phyloP scores from a whole-genome alignment of 1,140 invertebrate genomes.

The Pantala flavescens region DNA sequence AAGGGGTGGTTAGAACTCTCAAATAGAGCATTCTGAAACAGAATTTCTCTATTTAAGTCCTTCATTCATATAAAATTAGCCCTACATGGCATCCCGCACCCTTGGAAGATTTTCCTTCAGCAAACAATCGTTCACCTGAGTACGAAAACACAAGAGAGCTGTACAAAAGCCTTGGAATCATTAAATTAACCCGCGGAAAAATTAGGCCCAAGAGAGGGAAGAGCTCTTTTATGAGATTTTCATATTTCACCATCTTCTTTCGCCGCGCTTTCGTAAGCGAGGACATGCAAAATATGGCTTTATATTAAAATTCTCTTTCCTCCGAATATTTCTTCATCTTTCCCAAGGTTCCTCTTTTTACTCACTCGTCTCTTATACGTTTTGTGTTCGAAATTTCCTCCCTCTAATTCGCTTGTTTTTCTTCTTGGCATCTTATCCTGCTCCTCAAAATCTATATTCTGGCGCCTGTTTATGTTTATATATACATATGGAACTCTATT shows the following conservation, averaged over 20 bases:
- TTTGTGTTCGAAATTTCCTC: not conserved
- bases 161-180: not conserved
- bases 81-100: not conserved
- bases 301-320: not conserved
- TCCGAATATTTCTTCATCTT: not conserved
- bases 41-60: not conserved
- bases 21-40: not conserved
- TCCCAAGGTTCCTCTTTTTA: not conserved
- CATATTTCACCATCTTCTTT: slow-evolving; percentile 8
- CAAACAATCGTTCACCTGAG: not conserved
- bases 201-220: not conserved
- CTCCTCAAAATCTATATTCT: not conserved
- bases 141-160: not conserved
- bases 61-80: not conserved
- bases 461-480: too few species aligned
- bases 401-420: not conserved
- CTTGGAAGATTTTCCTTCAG: not conserved
- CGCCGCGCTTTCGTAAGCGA: not conserved
- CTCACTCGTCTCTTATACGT: not conserved
- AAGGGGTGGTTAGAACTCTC: too few species aligned
- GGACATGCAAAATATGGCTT: not conserved
- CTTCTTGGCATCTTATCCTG: not conserved
- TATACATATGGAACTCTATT: too few species aligned
- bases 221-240: not conserved
- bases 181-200: slow-evolving; percentile 9